A percentile compares a stretch with the other conserved stretches of the same genome.
These are phyloP conservation scores for Coreius guichenoti DNA, from an alignment of 2,797 vertebrate species.

Conservation along the genomic window DNA sequence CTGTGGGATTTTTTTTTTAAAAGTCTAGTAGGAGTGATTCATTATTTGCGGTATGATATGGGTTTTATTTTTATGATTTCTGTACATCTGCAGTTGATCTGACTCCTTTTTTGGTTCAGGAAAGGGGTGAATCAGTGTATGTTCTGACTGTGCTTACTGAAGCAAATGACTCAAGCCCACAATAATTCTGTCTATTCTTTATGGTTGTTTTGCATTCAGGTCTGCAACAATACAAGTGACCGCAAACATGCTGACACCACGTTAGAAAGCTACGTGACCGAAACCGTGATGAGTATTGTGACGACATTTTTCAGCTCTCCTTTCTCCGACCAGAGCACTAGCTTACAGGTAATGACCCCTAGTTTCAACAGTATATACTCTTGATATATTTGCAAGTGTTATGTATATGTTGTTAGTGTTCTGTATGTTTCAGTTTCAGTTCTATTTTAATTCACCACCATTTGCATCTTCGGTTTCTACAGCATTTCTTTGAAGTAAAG, in stretches of 20 bases:
- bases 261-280: conserved; percentile 94
- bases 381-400: background rate
- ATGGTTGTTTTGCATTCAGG: conserved; percentile 75
- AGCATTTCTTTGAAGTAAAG: conserved; percentile 2
- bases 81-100: background rate
- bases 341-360: conserved; percentile 88
- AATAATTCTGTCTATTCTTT: conserved; percentile 39
- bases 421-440: conserved; percentile 3
- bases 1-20: conserved; percentile 2
- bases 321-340: conserved; percentile 99
- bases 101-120: conserved; percentile 48
- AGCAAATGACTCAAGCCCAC: conserved; percentile 35
- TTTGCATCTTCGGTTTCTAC: background rate
- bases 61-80: conserved; percentile 1
- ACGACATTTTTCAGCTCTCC: conserved; percentile 99
- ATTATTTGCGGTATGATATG: conserved; percentile 13
- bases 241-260: conserved; percentile 92
- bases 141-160: conserved; percentile 44
- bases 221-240: conserved; percentile 98
- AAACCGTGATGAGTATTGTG: conserved; percentile 98
- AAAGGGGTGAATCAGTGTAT: conserved; percentile 58
- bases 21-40: background rate
- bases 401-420: too few species aligned
- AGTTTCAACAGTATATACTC: background rate
- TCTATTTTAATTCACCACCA: background rate